Base-by-base conservation (phyloP, 2,113 vertebrate species). In the Anolis sagrei region DNA sequence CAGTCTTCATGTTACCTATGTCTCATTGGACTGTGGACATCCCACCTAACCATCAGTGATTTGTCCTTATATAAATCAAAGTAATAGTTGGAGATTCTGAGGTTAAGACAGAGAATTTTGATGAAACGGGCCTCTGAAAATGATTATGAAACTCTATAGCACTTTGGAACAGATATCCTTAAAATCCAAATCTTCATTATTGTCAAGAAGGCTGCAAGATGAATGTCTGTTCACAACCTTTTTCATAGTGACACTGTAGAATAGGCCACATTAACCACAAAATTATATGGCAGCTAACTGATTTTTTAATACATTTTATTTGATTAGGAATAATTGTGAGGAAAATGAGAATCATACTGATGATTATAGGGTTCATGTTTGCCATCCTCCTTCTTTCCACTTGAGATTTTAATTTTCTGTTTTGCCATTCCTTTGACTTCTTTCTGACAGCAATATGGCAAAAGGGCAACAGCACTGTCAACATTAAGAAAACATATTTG, bases 401-500 rank as follows among this genome's bases (percentile, higher is more conserved):
- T 79, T 94, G 90, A 95, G 85, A 96, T 89, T 82, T 90, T 92
- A 19, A 29, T 27, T 64, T 58, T 16, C 51, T 76, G 91, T 77
- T 81, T 95, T 96, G 44, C 39, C 79, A 7, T 93, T 94, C 90
- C 93, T 96, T 81, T 9, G 79, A 88, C 95, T 94, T 89, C 93
- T 95, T 85, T 74, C 88, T 85, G 96, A 93, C 13, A 96, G 34
- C 7, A 90, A 79, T 34, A 94, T 39, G 21, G 95, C 82, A 81
- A 95, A 62, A 96, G 75, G 76, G 86, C 93, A 87, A 95, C 79
- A 83, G 90, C 89, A 81, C 93, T 2, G 0, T 93, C 91, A 82
- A 96, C 93, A 72, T 92, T 79, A 92, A 83, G 68, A 88, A 93
- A 44, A 95, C 80, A 82, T 90, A 95, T 97, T 74, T 78, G 39